Evolutionary conservation across 1,140 invertebrate species (phyloP).

Genomic region (Psix sp.): DNA sequence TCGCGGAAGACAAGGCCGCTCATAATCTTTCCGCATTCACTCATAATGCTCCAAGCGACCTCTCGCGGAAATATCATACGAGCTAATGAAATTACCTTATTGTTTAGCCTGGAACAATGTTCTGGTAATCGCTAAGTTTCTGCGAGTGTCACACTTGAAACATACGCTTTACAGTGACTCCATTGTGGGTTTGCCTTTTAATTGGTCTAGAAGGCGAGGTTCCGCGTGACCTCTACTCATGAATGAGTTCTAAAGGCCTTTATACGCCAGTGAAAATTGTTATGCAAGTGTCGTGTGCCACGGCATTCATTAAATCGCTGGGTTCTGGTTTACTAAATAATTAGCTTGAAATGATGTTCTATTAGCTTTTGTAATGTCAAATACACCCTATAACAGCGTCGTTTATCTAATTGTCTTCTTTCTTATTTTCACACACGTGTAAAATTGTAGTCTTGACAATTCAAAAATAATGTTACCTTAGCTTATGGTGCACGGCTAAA

Average conservation of each 20-base stretch:
- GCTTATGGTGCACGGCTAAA: too few relatives aligned
- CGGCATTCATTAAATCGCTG: too few relatives aligned
- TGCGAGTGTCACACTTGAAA: conserved; percentile 10
- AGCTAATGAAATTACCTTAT: conserved; percentile 28
- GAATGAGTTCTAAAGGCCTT: neutral
- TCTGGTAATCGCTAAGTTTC: conserved; percentile 8
- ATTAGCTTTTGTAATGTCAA: too few relatives aligned
- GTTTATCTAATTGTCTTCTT: too few relatives aligned
- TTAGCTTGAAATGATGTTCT: too few relatives aligned
- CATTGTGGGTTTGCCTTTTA: conserved; percentile 17
- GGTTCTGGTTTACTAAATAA: too few relatives aligned
- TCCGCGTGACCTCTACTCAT: conserved; percentile 5
- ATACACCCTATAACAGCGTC: too few relatives aligned
- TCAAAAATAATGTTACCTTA: too few relatives aligned
- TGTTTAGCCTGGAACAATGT: conserved; percentile 21
- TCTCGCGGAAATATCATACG: conserved; percentile 12
- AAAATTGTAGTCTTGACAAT: too few relatives aligned
- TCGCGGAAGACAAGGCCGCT: conserved; percentile 46
- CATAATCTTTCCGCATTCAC: conserved; percentile 45
- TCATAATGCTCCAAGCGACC: conserved; percentile 20
- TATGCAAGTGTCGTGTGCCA: neutral
- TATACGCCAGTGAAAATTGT: neutral
- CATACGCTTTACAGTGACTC: conserved; percentile 8
- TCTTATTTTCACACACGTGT: too few relatives aligned
- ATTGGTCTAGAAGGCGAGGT: conserved; percentile 13